These are phyloP conservation scores for Rhinogobio ventralis DNA, from an alignment of 2,797 vertebrate genomes.

Conservation along the genomic window DNA sequence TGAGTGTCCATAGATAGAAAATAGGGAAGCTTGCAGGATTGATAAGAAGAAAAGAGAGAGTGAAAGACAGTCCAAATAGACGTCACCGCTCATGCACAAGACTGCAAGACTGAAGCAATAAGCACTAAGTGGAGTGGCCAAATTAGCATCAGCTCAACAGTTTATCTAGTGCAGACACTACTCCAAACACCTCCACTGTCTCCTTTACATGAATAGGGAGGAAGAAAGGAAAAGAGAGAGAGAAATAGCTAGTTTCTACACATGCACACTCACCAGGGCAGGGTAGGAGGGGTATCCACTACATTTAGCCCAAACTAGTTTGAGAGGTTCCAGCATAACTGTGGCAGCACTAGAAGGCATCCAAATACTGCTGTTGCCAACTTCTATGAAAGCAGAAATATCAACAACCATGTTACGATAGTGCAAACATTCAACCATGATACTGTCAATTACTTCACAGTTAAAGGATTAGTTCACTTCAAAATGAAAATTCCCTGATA, in stretches of 20 bases:
- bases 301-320: slow-evolving; percentile 99
- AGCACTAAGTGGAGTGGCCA: background rate
- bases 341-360: slow-evolving; percentile 91
- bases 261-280: slow-evolving; percentile 85
- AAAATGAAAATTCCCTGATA: too few species aligned
- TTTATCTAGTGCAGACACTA: too few species aligned
- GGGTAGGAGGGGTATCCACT: slow-evolving; percentile 99
- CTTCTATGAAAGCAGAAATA: slow-evolving; percentile 85
- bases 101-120: background rate
- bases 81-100: too few species aligned
- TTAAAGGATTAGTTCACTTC: too few species aligned
- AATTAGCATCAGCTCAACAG: background rate
- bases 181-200: too few species aligned
- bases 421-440: background rate
- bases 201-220: background rate
- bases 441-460: background rate
- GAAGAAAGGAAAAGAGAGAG: background rate
- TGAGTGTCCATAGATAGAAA: background rate
- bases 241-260: slow-evolving; percentile 54
- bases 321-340: slow-evolving; percentile 93
- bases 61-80: too few species aligned
- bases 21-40: background rate
- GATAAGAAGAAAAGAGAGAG: background rate
- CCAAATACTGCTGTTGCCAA: slow-evolving; percentile 97
- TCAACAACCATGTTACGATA: slow-evolving; percentile 71